phyloP scores from a whole-genome alignment of 2,113 vertebrate genomes.

The Amphiprion ocellaris region DNA sequence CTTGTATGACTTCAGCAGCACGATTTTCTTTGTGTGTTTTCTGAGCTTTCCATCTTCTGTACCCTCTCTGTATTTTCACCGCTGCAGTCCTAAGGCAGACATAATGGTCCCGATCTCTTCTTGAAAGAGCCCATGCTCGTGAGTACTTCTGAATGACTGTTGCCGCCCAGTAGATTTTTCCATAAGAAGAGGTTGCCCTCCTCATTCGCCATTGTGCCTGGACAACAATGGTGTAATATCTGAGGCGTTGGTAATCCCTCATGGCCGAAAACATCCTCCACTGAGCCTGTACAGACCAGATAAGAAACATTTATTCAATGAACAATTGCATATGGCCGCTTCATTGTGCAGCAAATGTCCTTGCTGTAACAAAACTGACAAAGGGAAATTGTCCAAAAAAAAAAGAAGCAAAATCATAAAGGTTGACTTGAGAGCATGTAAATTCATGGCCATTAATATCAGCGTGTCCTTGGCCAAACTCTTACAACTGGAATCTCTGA shows the following conservation, averaged over 20 bases:
- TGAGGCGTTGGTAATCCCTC: slow-evolving; percentile 83
- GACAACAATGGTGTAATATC: slow-evolving; percentile 79
- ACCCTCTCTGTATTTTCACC: slow-evolving; percentile 84
- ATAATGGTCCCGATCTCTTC: slow-evolving; percentile 76
- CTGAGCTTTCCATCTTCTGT: slow-evolving; percentile 84
- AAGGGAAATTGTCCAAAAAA: not conserved
- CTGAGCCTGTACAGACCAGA: slow-evolving; percentile 75
- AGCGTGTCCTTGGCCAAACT: no score
- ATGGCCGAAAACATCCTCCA: slow-evolving; percentile 86
- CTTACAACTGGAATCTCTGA: no score
- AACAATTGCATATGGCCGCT: not conserved
- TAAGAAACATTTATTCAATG: slow-evolving; percentile 24
- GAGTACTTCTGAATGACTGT: slow-evolving; percentile 84
- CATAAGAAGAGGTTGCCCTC: slow-evolving; percentile 80
- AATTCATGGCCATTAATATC: not conserved
- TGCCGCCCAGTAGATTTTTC: slow-evolving; percentile 76
- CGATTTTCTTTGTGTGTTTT: slow-evolving; percentile 71
- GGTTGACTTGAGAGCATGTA: not conserved
- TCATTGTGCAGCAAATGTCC: not conserved
- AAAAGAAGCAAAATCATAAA: not conserved
- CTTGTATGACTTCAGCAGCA: slow-evolving; percentile 85
- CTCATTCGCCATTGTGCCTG: slow-evolving; percentile 89
- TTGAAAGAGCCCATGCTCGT: slow-evolving; percentile 76
- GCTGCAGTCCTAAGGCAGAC: slow-evolving; percentile 74
- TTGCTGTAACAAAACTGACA: no score